Evolutionary conservation across 2,113 vertebrate species (phyloP).

Genomic region (Corapipo altera): DNA sequence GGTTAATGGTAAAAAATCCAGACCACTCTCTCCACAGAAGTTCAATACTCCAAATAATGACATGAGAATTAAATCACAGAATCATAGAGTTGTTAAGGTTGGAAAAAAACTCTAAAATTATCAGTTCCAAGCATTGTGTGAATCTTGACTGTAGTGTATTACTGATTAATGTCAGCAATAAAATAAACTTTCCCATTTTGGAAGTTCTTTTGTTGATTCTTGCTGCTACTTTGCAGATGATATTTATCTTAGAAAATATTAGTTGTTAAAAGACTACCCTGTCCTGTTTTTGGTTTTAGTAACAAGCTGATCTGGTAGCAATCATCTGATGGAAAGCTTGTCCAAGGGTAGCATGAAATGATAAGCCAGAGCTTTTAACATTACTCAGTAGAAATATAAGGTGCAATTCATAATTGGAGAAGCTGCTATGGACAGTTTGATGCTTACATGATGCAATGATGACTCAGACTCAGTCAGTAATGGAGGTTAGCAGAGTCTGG

Average conservation of each 20-base stretch:
- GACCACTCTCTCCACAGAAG: accelerated
- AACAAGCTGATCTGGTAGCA: not conserved
- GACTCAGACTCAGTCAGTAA: not conserved
- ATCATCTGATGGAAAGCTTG: not conserved
- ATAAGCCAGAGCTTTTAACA: not conserved
- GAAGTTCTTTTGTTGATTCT: not conserved
- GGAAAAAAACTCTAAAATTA: not conserved
- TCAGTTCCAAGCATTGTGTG: not conserved
- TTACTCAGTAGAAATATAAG: not conserved
- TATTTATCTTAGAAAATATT: not conserved
- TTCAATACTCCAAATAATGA: not conserved
- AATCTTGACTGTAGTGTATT: not conserved
- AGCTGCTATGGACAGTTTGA: constrained; percentile 24
- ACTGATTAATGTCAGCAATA: not conserved
- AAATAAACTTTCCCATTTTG: not conserved
- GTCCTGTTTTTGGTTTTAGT: not conserved
- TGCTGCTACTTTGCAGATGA: not conserved
- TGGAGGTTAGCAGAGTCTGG: not conserved
- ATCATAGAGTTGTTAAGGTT: not conserved
- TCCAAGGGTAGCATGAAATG: not conserved
- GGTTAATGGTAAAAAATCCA: not conserved
- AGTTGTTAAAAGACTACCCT: not conserved
- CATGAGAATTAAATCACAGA: not conserved
- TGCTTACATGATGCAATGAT: not conserved
- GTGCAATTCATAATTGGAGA: not conserved